A percentile compares a stretch with the other conserved stretches of the same genome.
phyloP scores from a whole-genome alignment of 2,797 vertebrate genomes.

The Aratinga solstitialis region DNA sequence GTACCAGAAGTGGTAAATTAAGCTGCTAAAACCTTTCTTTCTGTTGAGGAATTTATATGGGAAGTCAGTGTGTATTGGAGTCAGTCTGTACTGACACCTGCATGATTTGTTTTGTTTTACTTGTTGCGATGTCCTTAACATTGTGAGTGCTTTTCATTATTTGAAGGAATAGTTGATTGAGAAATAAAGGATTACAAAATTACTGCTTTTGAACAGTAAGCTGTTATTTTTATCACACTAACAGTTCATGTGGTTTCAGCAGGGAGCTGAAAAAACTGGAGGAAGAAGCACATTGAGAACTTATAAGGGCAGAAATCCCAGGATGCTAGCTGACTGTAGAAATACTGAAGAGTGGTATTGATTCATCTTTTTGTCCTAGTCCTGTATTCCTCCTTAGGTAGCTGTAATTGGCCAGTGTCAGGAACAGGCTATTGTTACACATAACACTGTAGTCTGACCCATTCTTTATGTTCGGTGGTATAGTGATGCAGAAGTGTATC shows the following conservation, averaged over 20 bases:
- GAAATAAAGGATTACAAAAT: not conserved
- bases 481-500: not conserved
- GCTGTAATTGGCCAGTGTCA: not conserved
- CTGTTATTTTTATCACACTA: not conserved
- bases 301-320: not conserved
- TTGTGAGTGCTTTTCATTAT: not conserved
- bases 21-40: not conserved
- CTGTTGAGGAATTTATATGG: not conserved
- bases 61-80: not conserved
- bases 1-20: not conserved
- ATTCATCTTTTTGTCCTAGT: not conserved
- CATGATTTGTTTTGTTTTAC: not conserved
- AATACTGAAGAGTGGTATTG: not conserved
- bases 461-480: not conserved
- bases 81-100: not conserved
- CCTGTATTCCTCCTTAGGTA: not conserved
- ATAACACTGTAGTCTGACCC: not conserved
- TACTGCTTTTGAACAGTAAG: not conserved
- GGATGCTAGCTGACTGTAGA: not conserved
- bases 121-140: not conserved
- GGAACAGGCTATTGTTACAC: not conserved
- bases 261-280: not conserved
- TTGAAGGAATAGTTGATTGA: not conserved
- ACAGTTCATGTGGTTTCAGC: not conserved
- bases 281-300: not conserved